Base-by-base conservation (phyloP, 2,797 vertebrate genomes). In the Gymnoscopelus microlampas region DNA sequence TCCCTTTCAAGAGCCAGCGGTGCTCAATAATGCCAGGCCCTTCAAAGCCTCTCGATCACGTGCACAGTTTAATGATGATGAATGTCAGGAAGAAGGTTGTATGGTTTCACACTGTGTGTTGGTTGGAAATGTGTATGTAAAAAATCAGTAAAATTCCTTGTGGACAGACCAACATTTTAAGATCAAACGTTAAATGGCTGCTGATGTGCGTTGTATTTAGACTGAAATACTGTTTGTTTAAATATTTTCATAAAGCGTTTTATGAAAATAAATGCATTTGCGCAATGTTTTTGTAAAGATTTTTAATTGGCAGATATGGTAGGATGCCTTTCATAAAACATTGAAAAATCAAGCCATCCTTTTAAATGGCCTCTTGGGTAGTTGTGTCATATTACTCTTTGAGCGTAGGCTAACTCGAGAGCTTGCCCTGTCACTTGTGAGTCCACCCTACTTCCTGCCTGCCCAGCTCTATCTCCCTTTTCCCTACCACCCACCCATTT, bases 1-100 rank as follows among this genome's bases (percentile, higher is more conserved):
- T 85, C 39, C 70, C 82, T 88, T 87, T 87, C 69, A 83, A 85
- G 73, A 74, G 84, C 32, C 61, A 39, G n/a, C n/a, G 2, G 19
- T 51, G 54, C 85, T 87, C 82, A 74, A 82, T 82, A 76, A 78
- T 68, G 70, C 70, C 85, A 82, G 66, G 75, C 70, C 75, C 76
- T 82, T 83, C 76, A 92, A 82, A 83, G 85, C 76, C 79, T 66
- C 70, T 56, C 74, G 81, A 74, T 82, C 80, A 64, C 71, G 82
- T 77, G 82, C 76, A 71, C 70, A 77, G 80, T 81, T 87, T 83
- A 81, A 83, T 88, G 82, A 10, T 44, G 39, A 89, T 87, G 85
- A 87, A 89, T 88, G 85, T 87, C 77, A 70, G 73, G 84, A 66
- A 70, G 76, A 73, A 77, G 81, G 39, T 7, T 44, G 39, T 61